phyloP scores from a whole-genome alignment of 2,797 vertebrate species.

The Fistularia tabacaria region DNA sequence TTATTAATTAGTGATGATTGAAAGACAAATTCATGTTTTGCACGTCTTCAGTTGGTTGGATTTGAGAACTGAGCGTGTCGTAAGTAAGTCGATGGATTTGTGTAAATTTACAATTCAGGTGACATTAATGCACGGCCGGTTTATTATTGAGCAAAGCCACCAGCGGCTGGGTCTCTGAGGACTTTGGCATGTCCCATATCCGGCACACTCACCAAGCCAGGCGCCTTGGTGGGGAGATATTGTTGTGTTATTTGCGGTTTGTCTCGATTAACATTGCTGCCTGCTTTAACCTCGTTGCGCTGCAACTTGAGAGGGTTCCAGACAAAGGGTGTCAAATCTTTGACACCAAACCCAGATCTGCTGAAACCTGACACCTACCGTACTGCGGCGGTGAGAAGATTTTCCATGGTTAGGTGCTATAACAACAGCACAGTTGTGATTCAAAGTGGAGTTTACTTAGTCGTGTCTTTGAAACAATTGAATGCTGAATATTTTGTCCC shows the following conservation, averaged over 20 bases:
- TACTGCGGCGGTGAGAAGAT: slow-evolving; percentile 7
- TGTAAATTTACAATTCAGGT: slow-evolving; percentile 39
- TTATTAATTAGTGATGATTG: too few species aligned
- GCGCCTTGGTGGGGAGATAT: slow-evolving; percentile 18
- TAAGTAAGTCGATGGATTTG: slow-evolving; percentile 19
- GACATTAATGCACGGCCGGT: slow-evolving; percentile 4
- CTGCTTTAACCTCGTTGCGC: slow-evolving; percentile 8
- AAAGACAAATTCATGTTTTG: neutral
- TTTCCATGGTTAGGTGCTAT: slow-evolving; percentile 8
- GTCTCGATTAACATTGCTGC: slow-evolving; percentile 23
- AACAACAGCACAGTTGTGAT: too few species aligned
- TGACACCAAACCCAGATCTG: slow-evolving; percentile 42
- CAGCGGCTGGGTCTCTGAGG: slow-evolving; percentile 18
- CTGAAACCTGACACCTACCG: slow-evolving; percentile 45
- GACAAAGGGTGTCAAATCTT: slow-evolving; percentile 52
- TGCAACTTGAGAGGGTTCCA: slow-evolving; percentile 49
- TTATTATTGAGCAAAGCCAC: slow-evolving; percentile 16
- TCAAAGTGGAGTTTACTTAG: too few species aligned
- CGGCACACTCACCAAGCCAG: slow-evolving; percentile 31
- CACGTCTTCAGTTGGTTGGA: neutral
- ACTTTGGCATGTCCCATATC: slow-evolving; percentile 8
- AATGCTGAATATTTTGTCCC: neutral
- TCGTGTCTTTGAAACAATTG: neutral
- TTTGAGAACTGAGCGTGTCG: neutral
- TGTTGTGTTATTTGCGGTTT: slow-evolving; percentile 24